Percentiles rank a stretch among this genome's conserved stretches.
phyloP scores from a whole-genome alignment of 2,888 invertebrate genomes.

The Acanthopleura granulata region DNA sequence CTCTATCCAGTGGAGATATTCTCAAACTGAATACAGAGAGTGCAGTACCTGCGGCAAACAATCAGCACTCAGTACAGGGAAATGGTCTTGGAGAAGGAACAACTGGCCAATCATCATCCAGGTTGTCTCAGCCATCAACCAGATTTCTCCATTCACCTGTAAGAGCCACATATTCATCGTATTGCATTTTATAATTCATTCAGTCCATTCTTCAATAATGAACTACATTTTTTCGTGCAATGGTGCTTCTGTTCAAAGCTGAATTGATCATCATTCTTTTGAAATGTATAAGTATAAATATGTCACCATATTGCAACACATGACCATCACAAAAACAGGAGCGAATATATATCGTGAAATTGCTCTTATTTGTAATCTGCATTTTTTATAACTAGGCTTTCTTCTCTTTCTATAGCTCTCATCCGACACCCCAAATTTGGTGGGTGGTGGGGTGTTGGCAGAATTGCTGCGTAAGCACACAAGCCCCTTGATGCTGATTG shows the following conservation, averaged over 20 bases:
- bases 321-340: too few species aligned
- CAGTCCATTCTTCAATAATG: too few species aligned
- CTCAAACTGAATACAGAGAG: constrained; percentile 43
- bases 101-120: neutral
- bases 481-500: constrained; percentile 45
- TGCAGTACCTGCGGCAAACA: neutral
- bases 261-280: too few species aligned
- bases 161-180: neutral
- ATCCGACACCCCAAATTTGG: constrained; percentile 35
- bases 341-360: too few species aligned
- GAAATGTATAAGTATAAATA: too few species aligned
- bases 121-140: neutral
- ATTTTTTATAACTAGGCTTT: too few species aligned
- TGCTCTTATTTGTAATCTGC: too few species aligned
- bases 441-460: constrained; percentile 49
- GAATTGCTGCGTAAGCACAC: constrained; percentile 55
- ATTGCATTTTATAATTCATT: too few species aligned
- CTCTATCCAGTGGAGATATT: constrained; percentile 51
- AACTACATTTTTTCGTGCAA: too few species aligned
- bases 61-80: neutral
- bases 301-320: too few species aligned
- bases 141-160: constrained; percentile 16
- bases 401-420: neutral
- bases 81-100: neutral
- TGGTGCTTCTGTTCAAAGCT: too few species aligned